Base-by-base conservation (phyloP, 2,797 vertebrate genomes). In the Tachyglossus aculeatus region DNA sequence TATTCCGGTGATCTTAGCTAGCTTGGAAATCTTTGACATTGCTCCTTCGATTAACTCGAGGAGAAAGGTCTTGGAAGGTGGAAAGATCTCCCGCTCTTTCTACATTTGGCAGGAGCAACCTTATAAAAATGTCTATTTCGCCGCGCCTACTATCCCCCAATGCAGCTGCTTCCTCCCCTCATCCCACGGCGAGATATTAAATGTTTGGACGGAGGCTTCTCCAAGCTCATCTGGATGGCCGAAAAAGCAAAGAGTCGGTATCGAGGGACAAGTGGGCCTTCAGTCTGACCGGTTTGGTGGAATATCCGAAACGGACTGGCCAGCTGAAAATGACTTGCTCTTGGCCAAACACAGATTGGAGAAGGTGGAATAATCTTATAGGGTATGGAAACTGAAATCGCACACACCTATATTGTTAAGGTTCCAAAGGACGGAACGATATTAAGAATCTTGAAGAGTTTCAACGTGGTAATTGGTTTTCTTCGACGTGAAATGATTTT, bases 201-300 rank as follows among this genome's bases (percentile, higher is more conserved):
- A 85, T 71, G 71, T 70, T 77, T 80, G 63, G 45, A 51, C 21
- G 38, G 55, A 84, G 66, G 24, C 37, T 71, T 72, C 64, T 85
- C 75, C 60, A 86, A 68, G 54, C 83, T 77, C 67, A 82, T 85
- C 68, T 87, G 70, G 73, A 78, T 52, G 29, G 48, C 65, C 63
- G 54, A 81, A 82, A 86, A 86, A 81, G 55, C 50, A 83, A 84
- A 71, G 86, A 82, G 80, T 78, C 86, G 87, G 85, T 85, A 75
- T 29, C 64, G 70, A 72, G 71, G 58, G 68, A 81, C 14, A 56
- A 64, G 32, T 81, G 13, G 37, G 37, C 55, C 77, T 78, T 78
- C 78, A 78, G 37, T 63, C 34, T 71, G 75, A 83, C 59, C 67
- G 69, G 29, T 14, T 77, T 47, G 86, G 70, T 65, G 74, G 75